phyloP scores from a whole-genome alignment of 2,888 invertebrate genomes.

The Xestobium rufovillosum region DNA sequence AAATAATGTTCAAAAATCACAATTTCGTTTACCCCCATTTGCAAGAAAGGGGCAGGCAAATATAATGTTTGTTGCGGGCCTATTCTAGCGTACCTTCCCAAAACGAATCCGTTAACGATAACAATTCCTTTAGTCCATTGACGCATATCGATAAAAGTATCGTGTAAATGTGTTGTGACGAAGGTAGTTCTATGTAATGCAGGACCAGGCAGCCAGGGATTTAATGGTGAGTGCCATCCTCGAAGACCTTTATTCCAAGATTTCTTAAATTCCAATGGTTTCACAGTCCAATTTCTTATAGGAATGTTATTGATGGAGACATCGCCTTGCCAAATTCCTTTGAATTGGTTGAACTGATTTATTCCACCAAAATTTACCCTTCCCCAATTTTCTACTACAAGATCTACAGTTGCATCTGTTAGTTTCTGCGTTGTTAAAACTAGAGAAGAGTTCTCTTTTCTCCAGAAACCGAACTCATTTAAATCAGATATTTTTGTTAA shows the following conservation, averaged over 20 bases:
- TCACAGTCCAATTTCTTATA: constrained; percentile 41
- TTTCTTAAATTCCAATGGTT: constrained; percentile 44
- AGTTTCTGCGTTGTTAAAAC: constrained; percentile 24
- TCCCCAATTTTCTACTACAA: constrained; percentile 71
- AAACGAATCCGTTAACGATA: constrained; percentile 76
- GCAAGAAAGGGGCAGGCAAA: constrained; percentile 69
- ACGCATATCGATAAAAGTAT: constrained; percentile 71
- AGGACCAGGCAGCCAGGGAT: constrained; percentile 43
- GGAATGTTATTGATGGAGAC: constrained; percentile 41
- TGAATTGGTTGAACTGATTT: constrained; percentile 40
- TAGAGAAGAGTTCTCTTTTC: constrained; percentile 30
- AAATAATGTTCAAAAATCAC: constrained; percentile 40
- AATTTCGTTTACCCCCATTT: constrained; percentile 42
- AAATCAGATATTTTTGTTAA: constrained; percentile 33
- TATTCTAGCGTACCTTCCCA: constrained; percentile 70
- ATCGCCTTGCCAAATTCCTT: constrained; percentile 41
- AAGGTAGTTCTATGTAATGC: constrained; percentile 49
- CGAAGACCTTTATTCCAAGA: constrained; percentile 38
- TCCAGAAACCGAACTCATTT: constrained; percentile 42
- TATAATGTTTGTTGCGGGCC: constrained; percentile 82
- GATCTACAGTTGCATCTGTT: constrained; percentile 33
- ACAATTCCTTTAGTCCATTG: constrained; percentile 85
- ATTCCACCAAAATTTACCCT: constrained; percentile 54
- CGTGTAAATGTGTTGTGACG: constrained; percentile 47
- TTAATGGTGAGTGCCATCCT: constrained; percentile 30